phyloP scores from a whole-genome alignment of 2,888 invertebrate species.

The Cataglyphis rosenhaueri region DNA sequence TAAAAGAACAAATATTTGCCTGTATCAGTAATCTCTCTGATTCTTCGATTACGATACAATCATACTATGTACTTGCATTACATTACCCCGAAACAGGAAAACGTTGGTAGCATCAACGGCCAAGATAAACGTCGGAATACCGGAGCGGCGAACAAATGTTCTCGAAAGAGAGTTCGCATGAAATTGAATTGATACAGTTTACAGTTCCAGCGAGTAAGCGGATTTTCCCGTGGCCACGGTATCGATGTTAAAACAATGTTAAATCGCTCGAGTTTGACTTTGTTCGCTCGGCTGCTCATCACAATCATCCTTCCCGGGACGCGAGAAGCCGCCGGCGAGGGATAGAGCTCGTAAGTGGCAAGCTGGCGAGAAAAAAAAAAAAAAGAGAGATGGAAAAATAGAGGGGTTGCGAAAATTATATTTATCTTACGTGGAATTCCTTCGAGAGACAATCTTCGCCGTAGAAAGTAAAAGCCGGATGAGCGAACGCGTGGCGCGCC shows the following conservation, averaged over 20 bases:
- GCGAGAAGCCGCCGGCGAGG: slow-evolving; percentile 18
- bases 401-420: slow-evolving; percentile 40
- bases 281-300: slow-evolving; percentile 49
- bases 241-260: slow-evolving; percentile 67
- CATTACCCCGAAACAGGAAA: slow-evolving; percentile 23
- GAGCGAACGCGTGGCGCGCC: slow-evolving; percentile 22
- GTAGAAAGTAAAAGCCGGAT: slow-evolving; percentile 35
- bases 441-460: slow-evolving; percentile 40
- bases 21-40: background rate
- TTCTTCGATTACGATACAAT: slow-evolving; percentile 13
- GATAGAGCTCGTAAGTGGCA: slow-evolving; percentile 12
- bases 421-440: slow-evolving; percentile 42
- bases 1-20: background rate
- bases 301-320: slow-evolving; percentile 38
- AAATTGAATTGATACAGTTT: slow-evolving; percentile 64
- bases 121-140: slow-evolving; percentile 41
- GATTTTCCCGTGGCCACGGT: slow-evolving; percentile 31
- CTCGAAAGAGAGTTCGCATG: slow-evolving; percentile 48
- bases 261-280: slow-evolving; percentile 71
- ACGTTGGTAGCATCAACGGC: slow-evolving; percentile 12
- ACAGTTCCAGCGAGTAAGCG: slow-evolving; percentile 54
- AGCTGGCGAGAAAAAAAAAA: background rate
- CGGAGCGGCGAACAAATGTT: slow-evolving; percentile 24
- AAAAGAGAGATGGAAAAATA: slow-evolving; percentile 19
- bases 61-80: slow-evolving; percentile 12